These are phyloP conservation scores for Macropis europaea DNA, from an alignment of 2,888 invertebrate species.

Conservation along the genomic window DNA sequence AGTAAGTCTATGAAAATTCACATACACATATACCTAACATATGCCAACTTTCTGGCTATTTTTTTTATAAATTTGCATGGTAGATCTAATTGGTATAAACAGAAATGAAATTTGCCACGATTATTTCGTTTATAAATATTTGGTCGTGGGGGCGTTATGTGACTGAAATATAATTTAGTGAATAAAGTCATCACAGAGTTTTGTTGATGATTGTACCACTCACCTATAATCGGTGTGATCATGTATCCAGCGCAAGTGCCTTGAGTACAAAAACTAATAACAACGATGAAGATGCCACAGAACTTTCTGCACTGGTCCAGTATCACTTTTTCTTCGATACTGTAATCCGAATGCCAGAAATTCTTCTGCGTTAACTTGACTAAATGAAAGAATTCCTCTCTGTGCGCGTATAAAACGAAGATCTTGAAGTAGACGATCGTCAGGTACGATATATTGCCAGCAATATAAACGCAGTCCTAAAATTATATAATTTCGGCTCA, in stretches of 20 bases:
- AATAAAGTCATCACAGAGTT: too few species aligned
- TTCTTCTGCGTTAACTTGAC: constrained; percentile 20
- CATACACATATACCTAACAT: too few species aligned
- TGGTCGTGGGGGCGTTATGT: too few species aligned
- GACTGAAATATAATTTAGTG: too few species aligned
- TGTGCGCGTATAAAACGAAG: constrained; percentile 38
- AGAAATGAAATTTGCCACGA: too few species aligned
- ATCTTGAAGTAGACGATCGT: constrained; percentile 48
- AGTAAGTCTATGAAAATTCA: too few species aligned
- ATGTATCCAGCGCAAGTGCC: constrained; percentile 7
- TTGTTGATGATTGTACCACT: too few species aligned
- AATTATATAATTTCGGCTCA: constrained; percentile 3
- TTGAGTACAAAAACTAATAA: constrained; percentile 9
- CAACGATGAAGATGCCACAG: neutral
- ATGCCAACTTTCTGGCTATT: too few species aligned
- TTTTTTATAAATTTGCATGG: too few species aligned
- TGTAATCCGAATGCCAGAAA: constrained; percentile 40
- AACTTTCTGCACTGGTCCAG: neutral
- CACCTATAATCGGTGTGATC: constrained; percentile 18
- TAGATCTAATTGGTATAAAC: too few species aligned
- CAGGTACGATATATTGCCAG: constrained; percentile 45
- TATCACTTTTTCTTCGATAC: neutral
- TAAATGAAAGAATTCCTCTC: constrained; percentile 22
- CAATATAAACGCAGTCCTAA: constrained; percentile 50
- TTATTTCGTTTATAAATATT: too few species aligned